A percentile compares a stretch with the other conserved stretches of the same genome.
Evolutionary conservation across 2,888 invertebrate species (phyloP).

Genomic region (Nemotelus nigrinus): DNA sequence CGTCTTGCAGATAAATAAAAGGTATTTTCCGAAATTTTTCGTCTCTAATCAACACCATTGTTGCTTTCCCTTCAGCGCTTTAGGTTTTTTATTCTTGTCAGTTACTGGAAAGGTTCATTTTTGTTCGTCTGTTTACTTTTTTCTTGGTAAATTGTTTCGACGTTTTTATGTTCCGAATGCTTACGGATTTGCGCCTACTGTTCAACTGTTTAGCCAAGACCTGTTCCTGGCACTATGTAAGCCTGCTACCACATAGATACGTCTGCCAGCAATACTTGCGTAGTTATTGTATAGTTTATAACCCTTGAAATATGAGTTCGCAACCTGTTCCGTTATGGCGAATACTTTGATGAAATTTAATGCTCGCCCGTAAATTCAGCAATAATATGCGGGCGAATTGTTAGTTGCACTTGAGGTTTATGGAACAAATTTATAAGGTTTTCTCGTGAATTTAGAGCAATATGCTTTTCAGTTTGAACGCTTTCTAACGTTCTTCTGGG

Average conservation of each 20-base stretch:
- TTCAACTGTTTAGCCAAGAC: not conserved
- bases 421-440: no score
- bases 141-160: not conserved
- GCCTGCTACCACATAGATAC: not conserved
- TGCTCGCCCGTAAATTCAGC: not conserved
- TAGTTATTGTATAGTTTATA: slow-evolving; percentile 10
- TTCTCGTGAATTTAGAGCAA: no score
- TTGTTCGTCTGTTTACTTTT: not conserved
- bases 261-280: not conserved
- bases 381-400: no score
- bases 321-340: slow-evolving; percentile 2
- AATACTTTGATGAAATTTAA: slow-evolving; percentile 28
- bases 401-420: no score
- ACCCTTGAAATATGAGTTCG: slow-evolving; percentile 5
- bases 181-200: slow-evolving; percentile 2
- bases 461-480: no score
- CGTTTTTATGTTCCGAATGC: not conserved
- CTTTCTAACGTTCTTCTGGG: no score
- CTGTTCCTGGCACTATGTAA: not conserved
- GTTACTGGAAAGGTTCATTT: not conserved
- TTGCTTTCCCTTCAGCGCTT: not conserved
- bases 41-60: slow-evolving; percentile 11
- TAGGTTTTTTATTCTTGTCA: not conserved
- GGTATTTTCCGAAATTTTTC: slow-evolving; percentile 8
- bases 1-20: slow-evolving; percentile 20